Evolutionary conservation across 1,140 invertebrate species (phyloP).

Genomic region (Periplaneta americana): DNA sequence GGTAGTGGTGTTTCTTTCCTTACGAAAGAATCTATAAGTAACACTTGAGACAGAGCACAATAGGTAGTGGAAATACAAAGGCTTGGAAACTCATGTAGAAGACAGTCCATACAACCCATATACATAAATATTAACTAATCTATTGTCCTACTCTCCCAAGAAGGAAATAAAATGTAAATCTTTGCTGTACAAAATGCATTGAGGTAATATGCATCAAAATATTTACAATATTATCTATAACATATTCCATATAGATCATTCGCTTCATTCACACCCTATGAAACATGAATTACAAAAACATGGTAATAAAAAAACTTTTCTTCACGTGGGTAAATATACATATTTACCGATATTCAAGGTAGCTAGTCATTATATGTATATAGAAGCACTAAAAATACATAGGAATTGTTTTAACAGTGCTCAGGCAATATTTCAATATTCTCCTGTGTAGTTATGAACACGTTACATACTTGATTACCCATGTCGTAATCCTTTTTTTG

Average conservation of each 20-base stretch:
- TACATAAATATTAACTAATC: neutral
- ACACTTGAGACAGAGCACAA: neutral
- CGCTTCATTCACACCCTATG: neutral
- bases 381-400: slow-evolving; percentile 10
- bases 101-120: neutral
- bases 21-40: neutral
- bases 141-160: neutral
- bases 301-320: slow-evolving; percentile 4
- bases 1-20: neutral
- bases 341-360: slow-evolving; percentile 2
- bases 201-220: slow-evolving; percentile 15
- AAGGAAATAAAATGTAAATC: neutral
- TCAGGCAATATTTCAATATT: neutral
- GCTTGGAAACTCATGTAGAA: neutral
- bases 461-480: neutral
- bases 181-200: slow-evolving; percentile 18
- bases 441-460: slow-evolving; percentile 9
- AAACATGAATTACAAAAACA: slow-evolving; percentile 12
- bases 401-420: neutral
- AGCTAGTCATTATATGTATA: slow-evolving; percentile 5
- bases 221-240: slow-evolving; percentile 16
- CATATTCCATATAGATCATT: neutral
- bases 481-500: neutral
- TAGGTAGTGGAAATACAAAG: neutral
- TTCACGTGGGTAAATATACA: slow-evolving; percentile 6